These are phyloP conservation scores for Oriolus oriolus DNA, from an alignment of 2,113 vertebrate genomes.

Conservation along the genomic window DNA sequence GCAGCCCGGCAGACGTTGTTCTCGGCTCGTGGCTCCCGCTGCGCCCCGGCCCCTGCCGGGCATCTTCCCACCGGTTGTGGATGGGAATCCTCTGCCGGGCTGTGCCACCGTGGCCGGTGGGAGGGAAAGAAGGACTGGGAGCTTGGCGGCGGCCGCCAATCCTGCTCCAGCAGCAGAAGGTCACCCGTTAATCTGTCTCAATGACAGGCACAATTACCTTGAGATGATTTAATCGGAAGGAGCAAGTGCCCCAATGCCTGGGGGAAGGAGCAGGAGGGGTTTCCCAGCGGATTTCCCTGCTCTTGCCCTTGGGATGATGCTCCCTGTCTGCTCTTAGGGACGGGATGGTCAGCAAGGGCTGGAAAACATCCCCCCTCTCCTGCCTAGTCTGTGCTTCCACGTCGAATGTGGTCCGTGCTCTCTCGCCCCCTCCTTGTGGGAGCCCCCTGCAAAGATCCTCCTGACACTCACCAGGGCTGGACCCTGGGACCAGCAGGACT, in stretches of 20 bases:
- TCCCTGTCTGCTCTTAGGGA: neutral
- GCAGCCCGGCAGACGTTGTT: neutral
- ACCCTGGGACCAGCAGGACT: neutral
- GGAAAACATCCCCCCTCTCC: neutral
- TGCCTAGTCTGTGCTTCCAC: neutral
- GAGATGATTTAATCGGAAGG: conserved; percentile 56
- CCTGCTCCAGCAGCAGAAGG: conserved; percentile 50
- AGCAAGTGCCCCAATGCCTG: neutral
- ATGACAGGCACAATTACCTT: conserved; percentile 68
- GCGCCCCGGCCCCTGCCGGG: neutral
- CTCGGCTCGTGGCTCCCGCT: neutral
- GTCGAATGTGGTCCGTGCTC: rapidly evolving
- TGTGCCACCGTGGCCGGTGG: neutral
- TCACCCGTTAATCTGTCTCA: conserved; percentile 67
- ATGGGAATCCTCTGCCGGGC: neutral
- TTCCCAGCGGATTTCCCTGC: neutral
- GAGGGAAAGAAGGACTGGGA: neutral
- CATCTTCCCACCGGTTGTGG: neutral
- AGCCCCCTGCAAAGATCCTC: no score
- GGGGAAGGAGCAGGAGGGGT: neutral
- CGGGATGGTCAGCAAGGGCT: rapidly evolving
- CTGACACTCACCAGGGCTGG: neutral
- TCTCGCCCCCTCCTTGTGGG: neutral
- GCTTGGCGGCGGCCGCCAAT: neutral
- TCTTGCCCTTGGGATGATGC: neutral